Percentiles rank a stretch among this genome's conserved stretches.
Evolutionary conservation across 1,140 invertebrate species (phyloP).

Genomic region (Nasonia vitripennis): DNA sequence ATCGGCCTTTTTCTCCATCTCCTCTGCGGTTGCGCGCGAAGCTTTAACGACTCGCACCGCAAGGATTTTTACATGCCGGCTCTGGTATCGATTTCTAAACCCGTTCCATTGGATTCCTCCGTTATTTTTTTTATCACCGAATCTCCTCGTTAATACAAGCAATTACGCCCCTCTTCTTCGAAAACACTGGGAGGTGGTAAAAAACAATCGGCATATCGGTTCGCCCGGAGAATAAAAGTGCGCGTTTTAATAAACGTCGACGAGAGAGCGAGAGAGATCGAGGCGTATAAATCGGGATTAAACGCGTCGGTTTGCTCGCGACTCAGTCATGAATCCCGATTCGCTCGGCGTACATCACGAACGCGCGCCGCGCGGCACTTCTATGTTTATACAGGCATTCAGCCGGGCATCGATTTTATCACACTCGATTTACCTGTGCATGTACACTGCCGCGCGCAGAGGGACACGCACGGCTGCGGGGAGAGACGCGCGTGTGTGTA

Average conservation of each 20-base stretch:
- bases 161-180: neutral
- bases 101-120: neutral
- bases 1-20: neutral
- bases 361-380: neutral
- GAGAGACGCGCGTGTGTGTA: neutral
- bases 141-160: neutral
- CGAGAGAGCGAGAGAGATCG: neutral
- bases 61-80: neutral
- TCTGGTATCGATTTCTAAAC: slow-evolving; percentile 7
- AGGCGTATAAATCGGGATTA: slow-evolving; percentile 42
- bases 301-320: slow-evolving; percentile 20
- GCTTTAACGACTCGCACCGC: slow-evolving; percentile 10
- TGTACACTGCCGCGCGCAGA: neutral
- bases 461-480: neutral
- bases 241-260: slow-evolving; percentile 17
- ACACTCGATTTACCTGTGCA: slow-evolving; percentile 36
- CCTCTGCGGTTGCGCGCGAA: neutral
- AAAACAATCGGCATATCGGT: no score
- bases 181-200: neutral
- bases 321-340: slow-evolving; percentile 41
- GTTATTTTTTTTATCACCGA: neutral
- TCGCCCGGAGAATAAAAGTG: neutral
- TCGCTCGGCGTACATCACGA: slow-evolving; percentile 11
- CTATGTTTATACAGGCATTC: slow-evolving; percentile 38
- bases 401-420: slow-evolving; percentile 42